Evolutionary conservation across 2,797 vertebrate species (phyloP).

Genomic region (Cyprinodon diabolis): DNA sequence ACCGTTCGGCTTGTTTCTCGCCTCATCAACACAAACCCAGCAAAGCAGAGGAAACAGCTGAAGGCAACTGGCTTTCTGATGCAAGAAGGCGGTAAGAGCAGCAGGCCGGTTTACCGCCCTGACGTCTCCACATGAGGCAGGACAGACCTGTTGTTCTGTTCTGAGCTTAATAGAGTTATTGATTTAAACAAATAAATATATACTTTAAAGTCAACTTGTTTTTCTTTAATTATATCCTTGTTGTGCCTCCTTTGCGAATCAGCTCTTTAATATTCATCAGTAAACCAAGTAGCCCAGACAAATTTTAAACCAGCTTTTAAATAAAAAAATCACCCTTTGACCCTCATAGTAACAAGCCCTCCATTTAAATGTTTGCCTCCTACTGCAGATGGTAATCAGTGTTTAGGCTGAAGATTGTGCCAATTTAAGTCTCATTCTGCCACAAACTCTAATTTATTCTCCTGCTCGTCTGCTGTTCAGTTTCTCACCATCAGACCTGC

Average conservation of each 20-base stretch:
- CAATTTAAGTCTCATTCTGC: not conserved
- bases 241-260: conserved; percentile 18
- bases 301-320: conserved; percentile 21
- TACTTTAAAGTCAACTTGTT: not conserved
- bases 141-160: not conserved
- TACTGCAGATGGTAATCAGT: not conserved
- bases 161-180: not conserved
- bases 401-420: not conserved
- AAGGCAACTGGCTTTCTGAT: not conserved
- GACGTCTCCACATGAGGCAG: not conserved
- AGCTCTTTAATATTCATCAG: conserved; percentile 55
- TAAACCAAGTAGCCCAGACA: conserved; percentile 27
- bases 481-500: conserved; percentile 3
- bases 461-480: conserved; percentile 23
- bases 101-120: not conserved
- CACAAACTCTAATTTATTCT: not conserved
- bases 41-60: not conserved
- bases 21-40: not conserved
- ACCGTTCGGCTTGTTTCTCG: no score
- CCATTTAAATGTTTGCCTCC: not conserved
- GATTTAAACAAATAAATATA: not conserved
- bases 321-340: conserved; percentile 11
- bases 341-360: not conserved
- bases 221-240: conserved; percentile 14
- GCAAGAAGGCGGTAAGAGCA: not conserved